Conservation (phyloP, 2,113 vertebrate genomes). For the Progne subis region DNA sequence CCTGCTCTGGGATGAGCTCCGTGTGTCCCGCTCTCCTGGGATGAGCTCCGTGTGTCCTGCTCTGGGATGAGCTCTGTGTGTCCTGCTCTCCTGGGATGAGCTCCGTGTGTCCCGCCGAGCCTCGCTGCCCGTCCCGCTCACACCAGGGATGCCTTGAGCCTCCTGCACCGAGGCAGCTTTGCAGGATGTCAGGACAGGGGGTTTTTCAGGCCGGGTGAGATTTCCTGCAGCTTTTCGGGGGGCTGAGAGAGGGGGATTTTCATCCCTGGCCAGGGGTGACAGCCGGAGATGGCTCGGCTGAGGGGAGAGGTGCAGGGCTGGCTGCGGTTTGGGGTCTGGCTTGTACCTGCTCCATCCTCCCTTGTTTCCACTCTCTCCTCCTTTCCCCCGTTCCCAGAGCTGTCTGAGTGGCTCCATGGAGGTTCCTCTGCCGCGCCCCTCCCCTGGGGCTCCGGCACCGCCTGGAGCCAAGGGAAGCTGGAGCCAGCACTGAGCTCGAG, state of each 20-base stretch:
- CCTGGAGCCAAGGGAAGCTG: not conserved
- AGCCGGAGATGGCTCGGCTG: not conserved
- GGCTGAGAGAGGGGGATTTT: not conserved
- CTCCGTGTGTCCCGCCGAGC: accelerated
- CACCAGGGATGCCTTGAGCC: accelerated
- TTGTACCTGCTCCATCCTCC: not conserved
- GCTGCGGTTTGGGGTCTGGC: not conserved
- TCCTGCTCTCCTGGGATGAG: not conserved
- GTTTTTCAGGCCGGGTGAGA: not conserved
- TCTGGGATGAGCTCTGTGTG: not conserved
- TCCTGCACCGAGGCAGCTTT: accelerated
- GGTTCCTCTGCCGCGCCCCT: accelerated
- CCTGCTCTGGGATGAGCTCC: too few relatives aligned
- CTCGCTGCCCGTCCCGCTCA: accelerated
- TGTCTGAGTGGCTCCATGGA: accelerated
- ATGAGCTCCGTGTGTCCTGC: too few relatives aligned
- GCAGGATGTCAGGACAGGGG: too few relatives aligned
- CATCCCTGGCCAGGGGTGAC: not conserved
- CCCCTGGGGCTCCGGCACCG: accelerated
- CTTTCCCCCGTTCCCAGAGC: not conserved
- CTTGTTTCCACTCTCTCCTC: accelerated
- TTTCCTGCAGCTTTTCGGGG: not conserved
- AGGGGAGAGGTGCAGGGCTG: not conserved
- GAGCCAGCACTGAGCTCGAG: not conserved
- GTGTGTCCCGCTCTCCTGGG: not conserved